phyloP scores from a whole-genome alignment of 2,113 vertebrate genomes.

The Dipodomys merriami region DNA sequence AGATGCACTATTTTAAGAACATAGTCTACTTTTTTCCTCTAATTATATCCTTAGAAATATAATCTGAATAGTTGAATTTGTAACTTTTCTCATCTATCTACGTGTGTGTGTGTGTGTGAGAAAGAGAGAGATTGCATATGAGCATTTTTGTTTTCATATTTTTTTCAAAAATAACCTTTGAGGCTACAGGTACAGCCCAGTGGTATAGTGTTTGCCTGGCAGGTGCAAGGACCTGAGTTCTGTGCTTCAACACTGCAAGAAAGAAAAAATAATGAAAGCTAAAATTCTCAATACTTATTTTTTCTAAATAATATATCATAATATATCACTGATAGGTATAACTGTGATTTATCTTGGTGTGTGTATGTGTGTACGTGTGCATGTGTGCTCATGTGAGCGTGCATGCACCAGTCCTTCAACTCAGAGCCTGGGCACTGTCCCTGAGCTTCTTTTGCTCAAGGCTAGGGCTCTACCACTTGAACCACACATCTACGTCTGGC shows the following conservation, averaged over 20 bases:
- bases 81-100: neutral
- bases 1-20: neutral
- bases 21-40: conserved; percentile 19
- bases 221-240: neutral
- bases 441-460: too few relatives aligned
- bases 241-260: neutral
- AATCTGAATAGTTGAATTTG: conserved; percentile 23
- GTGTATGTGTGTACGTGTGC: too few relatives aligned
- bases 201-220: neutral
- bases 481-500: too few relatives aligned
- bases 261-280: neutral
- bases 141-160: neutral
- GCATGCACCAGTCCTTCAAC: too few relatives aligned
- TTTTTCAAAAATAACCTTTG: conserved; percentile 42
- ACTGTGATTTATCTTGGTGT: too few relatives aligned
- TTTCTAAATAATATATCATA: neutral
- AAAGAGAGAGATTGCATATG: neutral
- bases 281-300: neutral
- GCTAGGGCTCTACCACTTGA: too few relatives aligned
- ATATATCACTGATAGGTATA: too few relatives aligned
- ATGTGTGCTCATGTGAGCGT: too few relatives aligned
- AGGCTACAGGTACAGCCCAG: neutral
- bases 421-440: too few relatives aligned
- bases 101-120: neutral
- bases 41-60: neutral